Evolutionary conservation across 35 echinoderm and acorn worm genomes (phyloP).

Genomic region (Eucidaris tribuloides): DNA sequence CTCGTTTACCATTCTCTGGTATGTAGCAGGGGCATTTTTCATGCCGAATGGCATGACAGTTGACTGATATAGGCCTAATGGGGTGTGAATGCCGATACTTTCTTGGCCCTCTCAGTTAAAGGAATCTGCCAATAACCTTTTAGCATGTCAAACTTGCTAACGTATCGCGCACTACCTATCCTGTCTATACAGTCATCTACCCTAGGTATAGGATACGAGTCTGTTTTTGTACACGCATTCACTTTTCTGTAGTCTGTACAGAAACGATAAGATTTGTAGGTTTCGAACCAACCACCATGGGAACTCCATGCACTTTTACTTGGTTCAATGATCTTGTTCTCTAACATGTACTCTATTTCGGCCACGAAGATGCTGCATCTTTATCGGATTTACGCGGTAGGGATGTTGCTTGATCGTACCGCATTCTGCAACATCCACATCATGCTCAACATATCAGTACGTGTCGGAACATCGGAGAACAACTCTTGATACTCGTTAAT

Average conservation of each 20-base stretch:
- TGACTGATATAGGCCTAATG: slow-evolving; percentile 40
- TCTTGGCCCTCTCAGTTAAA: slow-evolving; percentile 26
- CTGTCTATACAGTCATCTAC: slow-evolving; percentile 71
- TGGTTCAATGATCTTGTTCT: slow-evolving; percentile 59
- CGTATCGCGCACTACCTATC: slow-evolving; percentile 56
- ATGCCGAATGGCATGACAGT: slow-evolving; percentile 78
- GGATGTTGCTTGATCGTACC: slow-evolving; percentile 58
- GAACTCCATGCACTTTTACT: slow-evolving; percentile 58
- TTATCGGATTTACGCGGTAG: slow-evolving; percentile 60
- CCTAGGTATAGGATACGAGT: slow-evolving; percentile 70
- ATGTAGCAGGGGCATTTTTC: slow-evolving; percentile 70
- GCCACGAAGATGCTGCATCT: slow-evolving; percentile 34
- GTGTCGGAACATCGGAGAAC: slow-evolving; percentile 55
- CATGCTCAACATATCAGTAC: slow-evolving; percentile 46
- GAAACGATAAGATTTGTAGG: slow-evolving; percentile 25
- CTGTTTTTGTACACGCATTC: slow-evolving; percentile 40
- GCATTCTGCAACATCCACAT: slow-evolving; percentile 51
- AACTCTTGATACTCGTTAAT: slow-evolving; percentile 19
- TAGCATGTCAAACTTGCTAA: slow-evolving; percentile 65
- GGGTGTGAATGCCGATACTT: slow-evolving; percentile 63
- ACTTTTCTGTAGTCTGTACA: slow-evolving; percentile 77
- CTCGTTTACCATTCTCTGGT: slow-evolving; percentile 49
- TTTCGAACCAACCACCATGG: slow-evolving; percentile 52
- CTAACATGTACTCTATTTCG: slow-evolving; percentile 72
- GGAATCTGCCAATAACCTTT: slow-evolving; percentile 50